A percentile compares a stretch with the other conserved stretches of the same genome.
Conservation (phyloP, 2,888 invertebrate species). For the Diaperis boleti region DNA sequence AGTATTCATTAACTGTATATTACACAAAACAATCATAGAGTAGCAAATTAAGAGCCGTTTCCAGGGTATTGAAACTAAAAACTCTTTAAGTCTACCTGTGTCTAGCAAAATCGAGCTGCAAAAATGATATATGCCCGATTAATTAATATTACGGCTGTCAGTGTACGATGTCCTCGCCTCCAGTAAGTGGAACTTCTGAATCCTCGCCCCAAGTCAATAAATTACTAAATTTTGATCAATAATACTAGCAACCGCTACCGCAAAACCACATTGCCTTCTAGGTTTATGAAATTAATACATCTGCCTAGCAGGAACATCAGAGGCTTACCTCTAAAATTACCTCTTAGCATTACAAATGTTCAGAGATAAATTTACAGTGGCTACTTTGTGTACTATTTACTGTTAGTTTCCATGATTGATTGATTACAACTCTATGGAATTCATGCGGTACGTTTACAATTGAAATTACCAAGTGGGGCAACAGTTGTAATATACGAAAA, state of each 20-base stretch:
- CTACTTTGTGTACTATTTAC: conserved; percentile 1
- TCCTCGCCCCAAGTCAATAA: conserved; percentile 1
- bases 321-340: conserved; percentile 31
- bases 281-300: conserved; percentile 33
- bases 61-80: too few relatives aligned
- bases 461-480: conserved; percentile 5
- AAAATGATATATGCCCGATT: too few relatives aligned
- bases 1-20: too few relatives aligned
- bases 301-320: conserved; percentile 8
- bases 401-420: conserved; percentile 11
- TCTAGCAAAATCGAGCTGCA: too few relatives aligned
- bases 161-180: not conserved
- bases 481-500: not conserved
- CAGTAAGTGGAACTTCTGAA: not conserved
- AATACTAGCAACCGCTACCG: conserved; percentile 16
- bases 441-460: conserved; percentile 5
- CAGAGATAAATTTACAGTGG: conserved; percentile 18
- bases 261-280: conserved; percentile 18
- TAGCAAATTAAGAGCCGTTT: too few relatives aligned
- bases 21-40: too few relatives aligned
- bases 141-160: too few relatives aligned
- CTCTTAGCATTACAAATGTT: conserved; percentile 18
- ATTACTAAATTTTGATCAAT: conserved; percentile 29
- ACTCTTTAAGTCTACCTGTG: too few relatives aligned
- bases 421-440: not conserved